phyloP scores from a whole-genome alignment of 2,797 vertebrate genomes.

The Pangasius macronema region DNA sequence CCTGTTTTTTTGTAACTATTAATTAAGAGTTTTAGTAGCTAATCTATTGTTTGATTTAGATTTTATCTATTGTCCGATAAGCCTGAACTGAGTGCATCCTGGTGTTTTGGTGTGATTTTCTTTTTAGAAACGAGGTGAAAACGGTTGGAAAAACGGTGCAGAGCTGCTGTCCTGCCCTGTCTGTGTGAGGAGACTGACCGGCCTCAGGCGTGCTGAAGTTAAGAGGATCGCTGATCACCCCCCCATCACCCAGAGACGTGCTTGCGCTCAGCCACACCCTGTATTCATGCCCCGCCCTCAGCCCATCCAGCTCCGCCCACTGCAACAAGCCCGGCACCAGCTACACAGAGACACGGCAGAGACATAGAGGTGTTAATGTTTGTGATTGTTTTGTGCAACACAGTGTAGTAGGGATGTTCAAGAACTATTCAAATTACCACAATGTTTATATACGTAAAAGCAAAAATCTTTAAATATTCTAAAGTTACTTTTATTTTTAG shows the following conservation, averaged over 20 bases:
- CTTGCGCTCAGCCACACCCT: constrained; percentile 90
- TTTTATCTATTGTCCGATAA: too few relatives aligned
- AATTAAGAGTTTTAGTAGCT: background rate
- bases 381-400: background rate
- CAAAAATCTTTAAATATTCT: background rate
- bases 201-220: constrained; percentile 84
- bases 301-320: constrained; percentile 71
- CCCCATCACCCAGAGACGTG: constrained; percentile 86
- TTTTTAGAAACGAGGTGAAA: constrained; percentile 2
- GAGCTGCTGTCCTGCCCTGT: constrained; percentile 50
- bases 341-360: constrained; percentile 68
- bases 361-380: constrained; percentile 26
- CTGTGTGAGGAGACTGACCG: constrained; percentile 79
- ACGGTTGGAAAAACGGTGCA: constrained; percentile 51
- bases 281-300: constrained; percentile 87
- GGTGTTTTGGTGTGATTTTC: constrained; percentile 53
- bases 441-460: background rate
- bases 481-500: background rate
- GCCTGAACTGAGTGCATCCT: background rate
- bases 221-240: constrained; percentile 81
- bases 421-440: background rate
- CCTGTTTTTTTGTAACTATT: background rate
- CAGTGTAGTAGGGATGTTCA: background rate
- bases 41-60: background rate
- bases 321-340: constrained; percentile 73